These are phyloP conservation scores for Leucophora obtusa DNA, from an alignment of 2,888 invertebrate species.

Conservation along the genomic window DNA sequence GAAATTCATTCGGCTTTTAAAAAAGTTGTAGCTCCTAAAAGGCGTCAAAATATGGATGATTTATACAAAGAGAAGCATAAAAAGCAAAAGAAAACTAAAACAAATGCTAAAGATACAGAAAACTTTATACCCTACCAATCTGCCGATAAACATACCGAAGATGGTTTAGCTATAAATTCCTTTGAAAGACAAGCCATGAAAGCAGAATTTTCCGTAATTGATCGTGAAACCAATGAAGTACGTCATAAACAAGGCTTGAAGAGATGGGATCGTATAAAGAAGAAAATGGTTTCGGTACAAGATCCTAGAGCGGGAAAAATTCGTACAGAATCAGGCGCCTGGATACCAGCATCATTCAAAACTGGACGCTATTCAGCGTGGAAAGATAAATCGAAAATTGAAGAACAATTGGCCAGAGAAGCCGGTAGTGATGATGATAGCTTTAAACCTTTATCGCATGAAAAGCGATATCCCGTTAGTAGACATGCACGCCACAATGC, in stretches of 20 bases:
- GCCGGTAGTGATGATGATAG: constrained; percentile 72
- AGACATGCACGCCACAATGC: constrained; percentile 90
- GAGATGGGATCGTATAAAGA: constrained; percentile 96
- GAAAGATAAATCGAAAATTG: constrained; percentile 85
- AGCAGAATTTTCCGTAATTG: constrained; percentile 89
- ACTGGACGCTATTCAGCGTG: constrained; percentile 92
- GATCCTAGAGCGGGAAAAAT: constrained; percentile 86
- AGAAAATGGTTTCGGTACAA: constrained; percentile 90
- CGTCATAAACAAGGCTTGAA: constrained; percentile 82
- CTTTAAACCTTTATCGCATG: constrained; percentile 71
- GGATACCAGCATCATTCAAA: constrained; percentile 96
- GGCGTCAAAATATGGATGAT: constrained; percentile 80
- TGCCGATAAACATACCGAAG: constrained; percentile 90
- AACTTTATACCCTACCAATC: constrained; percentile 93
- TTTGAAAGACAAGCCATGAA: constrained; percentile 89
- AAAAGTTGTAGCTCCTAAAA: constrained; percentile 80
- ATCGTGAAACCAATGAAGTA: constrained; percentile 86
- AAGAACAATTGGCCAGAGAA: constrained; percentile 76
- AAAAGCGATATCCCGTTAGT: constrained; percentile 80
- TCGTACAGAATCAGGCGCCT: constrained; percentile 95
- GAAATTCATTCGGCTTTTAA: constrained; percentile 82
- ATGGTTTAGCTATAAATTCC: constrained; percentile 83
- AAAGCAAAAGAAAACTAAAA: constrained; percentile 76
- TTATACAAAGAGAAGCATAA: constrained; percentile 82
- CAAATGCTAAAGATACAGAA: constrained; percentile 83